Evolutionary conservation across 2,113 vertebrate species (phyloP).

Genomic region (Rhineura floridana): DNA sequence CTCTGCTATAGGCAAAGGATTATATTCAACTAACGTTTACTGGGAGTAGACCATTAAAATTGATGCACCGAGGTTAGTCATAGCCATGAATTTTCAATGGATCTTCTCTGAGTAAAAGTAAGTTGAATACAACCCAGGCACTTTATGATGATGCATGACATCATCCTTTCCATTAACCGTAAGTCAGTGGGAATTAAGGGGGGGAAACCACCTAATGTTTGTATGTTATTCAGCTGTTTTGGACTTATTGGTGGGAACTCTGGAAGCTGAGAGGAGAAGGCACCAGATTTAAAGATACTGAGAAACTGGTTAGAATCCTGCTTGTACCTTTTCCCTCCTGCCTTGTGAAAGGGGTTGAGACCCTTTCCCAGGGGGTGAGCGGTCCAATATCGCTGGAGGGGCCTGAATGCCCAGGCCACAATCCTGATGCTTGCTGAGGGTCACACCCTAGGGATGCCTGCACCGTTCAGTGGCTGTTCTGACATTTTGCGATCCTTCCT

Average conservation of each 20-base stretch:
- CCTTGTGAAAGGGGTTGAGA: background rate
- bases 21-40: too few species aligned
- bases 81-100: too few species aligned
- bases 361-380: background rate
- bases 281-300: background rate
- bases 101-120: too few species aligned
- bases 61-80: too few species aligned
- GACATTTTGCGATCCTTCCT: background rate
- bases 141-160: too few species aligned
- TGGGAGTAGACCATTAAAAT: too few species aligned
- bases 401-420: background rate
- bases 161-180: too few species aligned
- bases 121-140: too few species aligned
- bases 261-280: background rate
- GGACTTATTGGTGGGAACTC: background rate
- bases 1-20: too few species aligned
- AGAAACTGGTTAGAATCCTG: background rate
- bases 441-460: too few species aligned
- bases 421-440: too few species aligned
- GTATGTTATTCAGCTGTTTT: background rate
- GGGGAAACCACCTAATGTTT: background rate
- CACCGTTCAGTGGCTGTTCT: background rate
- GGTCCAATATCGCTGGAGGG: background rate
- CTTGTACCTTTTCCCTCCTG: background rate
- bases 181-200: background rate